These are phyloP conservation scores for Mugil cephalus DNA, from an alignment of 2,113 vertebrate species.

Conservation along the genomic window DNA sequence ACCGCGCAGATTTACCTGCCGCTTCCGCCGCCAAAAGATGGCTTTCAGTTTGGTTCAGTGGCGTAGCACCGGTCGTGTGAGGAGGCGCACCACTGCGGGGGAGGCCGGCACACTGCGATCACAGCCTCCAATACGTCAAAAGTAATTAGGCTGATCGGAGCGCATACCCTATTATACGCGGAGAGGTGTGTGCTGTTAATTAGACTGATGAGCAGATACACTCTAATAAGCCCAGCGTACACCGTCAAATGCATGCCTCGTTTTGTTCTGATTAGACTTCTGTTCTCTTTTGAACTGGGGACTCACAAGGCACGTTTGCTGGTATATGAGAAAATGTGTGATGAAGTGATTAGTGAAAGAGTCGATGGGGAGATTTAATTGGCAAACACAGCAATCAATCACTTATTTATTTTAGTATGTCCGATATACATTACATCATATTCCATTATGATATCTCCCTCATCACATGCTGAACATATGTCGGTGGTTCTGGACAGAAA, in stretches of 20 bases:
- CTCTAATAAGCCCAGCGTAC: constrained; percentile 55
- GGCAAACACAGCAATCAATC: not conserved
- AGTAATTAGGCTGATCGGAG: constrained; percentile 78
- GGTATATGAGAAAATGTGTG: not conserved
- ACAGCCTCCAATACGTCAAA: constrained; percentile 77
- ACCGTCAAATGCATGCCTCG: constrained; percentile 31
- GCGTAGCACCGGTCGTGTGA: constrained; percentile 22
- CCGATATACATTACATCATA: too few species aligned
- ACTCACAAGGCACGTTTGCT: not conserved
- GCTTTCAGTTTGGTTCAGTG: constrained; percentile 41
- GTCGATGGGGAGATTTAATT: not conserved
- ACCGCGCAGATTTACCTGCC: constrained; percentile 66
- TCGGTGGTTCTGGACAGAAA: too few species aligned
- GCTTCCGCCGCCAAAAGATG: constrained; percentile 60
- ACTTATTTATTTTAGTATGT: not conserved
- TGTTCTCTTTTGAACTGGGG: constrained; percentile 19
- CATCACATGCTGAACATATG: too few species aligned
- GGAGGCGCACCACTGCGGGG: constrained; percentile 52
- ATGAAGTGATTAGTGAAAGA: not conserved
- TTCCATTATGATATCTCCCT: too few species aligned
- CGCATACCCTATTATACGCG: constrained; percentile 62
- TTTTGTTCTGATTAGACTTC: constrained; percentile 45
- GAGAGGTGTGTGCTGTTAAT: constrained; percentile 74
- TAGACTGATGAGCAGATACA: constrained; percentile 67
- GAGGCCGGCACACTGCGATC: constrained; percentile 57